Percentiles rank a stretch among this genome's conserved stretches.
Evolutionary conservation across 1,140 invertebrate species (phyloP).

Genomic region (Musca vetustissima): DNA sequence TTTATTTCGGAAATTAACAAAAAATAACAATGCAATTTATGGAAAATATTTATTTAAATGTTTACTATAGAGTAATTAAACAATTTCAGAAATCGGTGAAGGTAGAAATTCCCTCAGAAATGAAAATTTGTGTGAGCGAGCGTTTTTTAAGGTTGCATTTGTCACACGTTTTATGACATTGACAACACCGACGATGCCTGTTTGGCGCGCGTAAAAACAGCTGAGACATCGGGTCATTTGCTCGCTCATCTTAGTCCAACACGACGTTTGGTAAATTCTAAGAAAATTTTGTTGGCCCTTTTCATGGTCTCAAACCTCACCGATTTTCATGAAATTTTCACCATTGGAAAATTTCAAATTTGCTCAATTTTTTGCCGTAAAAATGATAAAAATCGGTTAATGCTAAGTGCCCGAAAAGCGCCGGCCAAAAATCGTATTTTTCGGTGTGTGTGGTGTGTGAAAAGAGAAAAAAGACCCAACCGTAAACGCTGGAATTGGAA

Average conservation of each 20-base stretch:
- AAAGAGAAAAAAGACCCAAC: slow-evolving; percentile 41
- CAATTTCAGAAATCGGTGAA: too few relatives aligned
- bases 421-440: slow-evolving; percentile 30
- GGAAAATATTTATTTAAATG: too few relatives aligned
- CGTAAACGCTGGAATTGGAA: slow-evolving; percentile 39
- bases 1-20: too few relatives aligned
- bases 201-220: slow-evolving; percentile 20
- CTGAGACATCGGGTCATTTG: slow-evolving; percentile 23
- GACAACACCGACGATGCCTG: slow-evolving; percentile 13
- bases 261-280: slow-evolving; percentile 26
- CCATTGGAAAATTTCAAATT: slow-evolving; percentile 35
- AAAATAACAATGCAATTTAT: too few relatives aligned
- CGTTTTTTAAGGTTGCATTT: neutral
- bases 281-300: slow-evolving; percentile 26
- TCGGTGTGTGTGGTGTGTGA: slow-evolving; percentile 22
- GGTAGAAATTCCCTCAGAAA: too few relatives aligned
- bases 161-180: neutral
- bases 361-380: slow-evolving; percentile 41
- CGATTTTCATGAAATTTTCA: slow-evolving; percentile 17
- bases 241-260: slow-evolving; percentile 23
- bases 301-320: slow-evolving; percentile 16
- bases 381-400: slow-evolving; percentile 39
- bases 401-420: slow-evolving; percentile 34
- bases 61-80: too few relatives aligned
- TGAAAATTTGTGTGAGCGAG: too few relatives aligned